Conservation (phyloP, 2,888 invertebrate species). For the Yponomeuta evonymella region DNA sequence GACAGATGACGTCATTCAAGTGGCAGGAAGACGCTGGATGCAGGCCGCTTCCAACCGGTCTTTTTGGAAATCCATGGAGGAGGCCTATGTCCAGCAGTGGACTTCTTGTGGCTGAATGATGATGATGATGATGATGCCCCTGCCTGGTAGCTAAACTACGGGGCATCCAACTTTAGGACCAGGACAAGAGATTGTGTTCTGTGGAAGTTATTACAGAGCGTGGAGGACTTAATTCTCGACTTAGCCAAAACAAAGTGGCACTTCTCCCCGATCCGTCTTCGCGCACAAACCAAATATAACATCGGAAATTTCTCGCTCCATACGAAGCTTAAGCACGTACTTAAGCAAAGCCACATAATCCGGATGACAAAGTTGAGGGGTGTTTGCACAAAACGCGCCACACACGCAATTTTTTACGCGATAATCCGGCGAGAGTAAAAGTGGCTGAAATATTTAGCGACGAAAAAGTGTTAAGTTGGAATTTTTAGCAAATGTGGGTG, state of each 20-base stretch:
- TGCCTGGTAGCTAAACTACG: too few relatives aligned
- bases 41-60: too few relatives aligned
- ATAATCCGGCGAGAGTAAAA: not conserved
- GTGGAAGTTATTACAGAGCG: too few relatives aligned
- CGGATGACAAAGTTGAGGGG: not conserved
- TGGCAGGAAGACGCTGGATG: too few relatives aligned
- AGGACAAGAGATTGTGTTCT: too few relatives aligned
- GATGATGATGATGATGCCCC: too few relatives aligned
- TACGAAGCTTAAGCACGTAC: not conserved
- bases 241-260: not conserved
- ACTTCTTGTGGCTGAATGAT: too few relatives aligned
- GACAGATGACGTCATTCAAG: too few relatives aligned
- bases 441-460: not conserved
- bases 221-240: not conserved
- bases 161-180: too few relatives aligned
- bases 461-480: not conserved
- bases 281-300: not conserved
- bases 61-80: too few relatives aligned
- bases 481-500: too few relatives aligned
- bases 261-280: not conserved
- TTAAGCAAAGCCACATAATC: not conserved
- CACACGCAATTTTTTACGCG: not conserved
- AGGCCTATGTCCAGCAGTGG: too few relatives aligned
- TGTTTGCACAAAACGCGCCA: not conserved
- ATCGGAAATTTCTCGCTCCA: not conserved